Evolutionary conservation across 2,797 vertebrate species (phyloP).

Genomic region (Taeniopygia guttata): DNA sequence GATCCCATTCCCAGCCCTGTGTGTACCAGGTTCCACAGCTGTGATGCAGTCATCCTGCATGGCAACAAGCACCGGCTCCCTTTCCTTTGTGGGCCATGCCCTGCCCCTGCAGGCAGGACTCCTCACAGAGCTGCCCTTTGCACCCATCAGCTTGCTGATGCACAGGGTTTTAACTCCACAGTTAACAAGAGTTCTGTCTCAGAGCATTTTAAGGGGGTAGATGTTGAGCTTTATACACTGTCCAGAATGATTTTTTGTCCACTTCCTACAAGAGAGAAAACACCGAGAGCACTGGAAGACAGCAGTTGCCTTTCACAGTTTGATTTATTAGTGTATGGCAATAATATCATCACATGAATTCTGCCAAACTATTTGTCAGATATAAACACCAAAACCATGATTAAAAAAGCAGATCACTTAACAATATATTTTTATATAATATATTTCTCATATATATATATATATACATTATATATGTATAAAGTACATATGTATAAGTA

Average conservation of each 20-base stretch:
- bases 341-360: not conserved
- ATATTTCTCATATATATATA: not conserved
- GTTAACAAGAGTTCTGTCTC: fast-evolving
- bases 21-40: not conserved
- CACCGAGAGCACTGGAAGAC: not conserved
- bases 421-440: not conserved
- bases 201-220: not conserved
- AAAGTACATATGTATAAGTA: not conserved
- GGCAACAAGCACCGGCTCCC: fast-evolving
- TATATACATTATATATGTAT: not conserved
- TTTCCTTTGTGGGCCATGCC: fast-evolving
- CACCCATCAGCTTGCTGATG: fast-evolving
- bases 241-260: not conserved
- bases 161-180: not conserved
- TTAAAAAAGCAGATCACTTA: not conserved
- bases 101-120: fast-evolving
- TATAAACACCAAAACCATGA: not conserved
- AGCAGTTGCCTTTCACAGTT: not conserved
- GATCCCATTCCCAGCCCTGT: not conserved
- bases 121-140: fast-evolving
- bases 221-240: not conserved
- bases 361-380: fast-evolving
- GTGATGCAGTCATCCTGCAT: too few relatives aligned
- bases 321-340: not conserved
- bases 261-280: not conserved